phyloP scores from a whole-genome alignment of 2,888 invertebrate species.

The Drosophila acutilabella region DNA sequence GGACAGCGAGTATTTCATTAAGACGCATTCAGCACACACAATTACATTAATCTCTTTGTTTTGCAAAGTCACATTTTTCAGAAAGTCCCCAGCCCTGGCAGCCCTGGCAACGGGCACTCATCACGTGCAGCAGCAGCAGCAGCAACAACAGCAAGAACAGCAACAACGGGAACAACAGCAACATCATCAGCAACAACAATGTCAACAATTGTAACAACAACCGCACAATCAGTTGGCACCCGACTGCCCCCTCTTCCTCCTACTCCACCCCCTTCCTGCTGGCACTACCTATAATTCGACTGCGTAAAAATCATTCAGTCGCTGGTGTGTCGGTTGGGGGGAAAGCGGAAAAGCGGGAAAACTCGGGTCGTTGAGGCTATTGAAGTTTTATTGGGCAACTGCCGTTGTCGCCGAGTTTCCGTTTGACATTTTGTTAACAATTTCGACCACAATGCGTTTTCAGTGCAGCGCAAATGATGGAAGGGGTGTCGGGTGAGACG shows the following conservation, averaged over 20 bases:
- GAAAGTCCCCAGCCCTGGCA: conserved; percentile 21
- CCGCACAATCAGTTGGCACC: conserved; percentile 73
- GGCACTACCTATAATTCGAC: conserved; percentile 57
- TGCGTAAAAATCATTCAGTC: conserved; percentile 71
- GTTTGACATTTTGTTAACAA: conserved; percentile 81
- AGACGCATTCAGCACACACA: conserved; percentile 25
- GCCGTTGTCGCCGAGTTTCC: conserved; percentile 61
- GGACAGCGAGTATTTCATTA: conserved; percentile 7
- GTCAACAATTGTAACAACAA: conserved; percentile 76
- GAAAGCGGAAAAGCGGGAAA: conserved; percentile 8
- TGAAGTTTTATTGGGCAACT: conserved; percentile 76
- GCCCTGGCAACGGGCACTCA: conserved; percentile 36
- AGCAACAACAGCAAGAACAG: conserved; percentile 24
- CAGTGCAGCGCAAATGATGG: conserved; percentile 53
- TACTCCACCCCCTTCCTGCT: neutral
- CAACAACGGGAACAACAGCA: conserved; percentile 22
- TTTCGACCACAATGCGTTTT: conserved; percentile 81
- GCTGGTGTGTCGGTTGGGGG: too few species aligned
- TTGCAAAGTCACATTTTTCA: conserved; percentile 44
- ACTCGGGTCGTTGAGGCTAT: conserved; percentile 61
- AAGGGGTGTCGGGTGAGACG: neutral
- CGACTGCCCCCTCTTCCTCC: conserved; percentile 11
- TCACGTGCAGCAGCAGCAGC: conserved; percentile 54
- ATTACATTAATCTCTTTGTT: conserved; percentile 39
- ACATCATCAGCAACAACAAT: conserved; percentile 57